phyloP scores from a whole-genome alignment of 2,113 vertebrate species.

The Cervus canadensis region DNA sequence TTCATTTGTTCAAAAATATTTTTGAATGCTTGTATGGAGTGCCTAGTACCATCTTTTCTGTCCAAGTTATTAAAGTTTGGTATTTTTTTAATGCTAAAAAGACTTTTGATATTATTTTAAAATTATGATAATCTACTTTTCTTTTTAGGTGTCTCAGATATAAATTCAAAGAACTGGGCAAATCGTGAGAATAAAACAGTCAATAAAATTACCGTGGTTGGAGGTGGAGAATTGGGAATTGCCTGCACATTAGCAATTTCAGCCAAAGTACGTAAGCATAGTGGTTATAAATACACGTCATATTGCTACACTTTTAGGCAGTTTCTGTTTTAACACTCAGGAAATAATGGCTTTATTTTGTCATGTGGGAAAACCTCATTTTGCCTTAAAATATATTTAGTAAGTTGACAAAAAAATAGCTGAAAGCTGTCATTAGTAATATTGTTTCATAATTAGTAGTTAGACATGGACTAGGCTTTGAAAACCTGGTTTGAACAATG shows the following conservation, averaged over 20 bases:
- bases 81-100: slow-evolving; percentile 12
- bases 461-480: not conserved
- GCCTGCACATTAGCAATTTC: slow-evolving; percentile 91
- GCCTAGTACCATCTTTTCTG: not conserved
- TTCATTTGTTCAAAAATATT: not conserved
- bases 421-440: slow-evolving; percentile 8
- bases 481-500: slow-evolving; percentile 21
- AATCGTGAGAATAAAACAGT: slow-evolving; percentile 71
- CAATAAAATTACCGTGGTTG: slow-evolving; percentile 92
- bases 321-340: not conserved
- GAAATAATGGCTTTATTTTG: slow-evolving; percentile 33
- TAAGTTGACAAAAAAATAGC: not conserved
- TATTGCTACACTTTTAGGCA: not conserved
- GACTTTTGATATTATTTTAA: slow-evolving; percentile 11
- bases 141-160: slow-evolving; percentile 79
- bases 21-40: not conserved
- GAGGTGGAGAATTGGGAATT: slow-evolving; percentile 93
- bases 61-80: not conserved
- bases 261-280: slow-evolving; percentile 84
- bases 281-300: not conserved
- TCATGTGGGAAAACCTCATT: slow-evolving; percentile 10
- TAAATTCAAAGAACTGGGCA: slow-evolving; percentile 72
- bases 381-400: slow-evolving; percentile 42
- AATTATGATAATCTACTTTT: slow-evolving; percentile 16
- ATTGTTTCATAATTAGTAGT: slow-evolving; percentile 33